These are phyloP conservation scores for Nothobranchius kuhntae DNA, from an alignment of 2,113 vertebrate genomes.

Conservation along the genomic window DNA sequence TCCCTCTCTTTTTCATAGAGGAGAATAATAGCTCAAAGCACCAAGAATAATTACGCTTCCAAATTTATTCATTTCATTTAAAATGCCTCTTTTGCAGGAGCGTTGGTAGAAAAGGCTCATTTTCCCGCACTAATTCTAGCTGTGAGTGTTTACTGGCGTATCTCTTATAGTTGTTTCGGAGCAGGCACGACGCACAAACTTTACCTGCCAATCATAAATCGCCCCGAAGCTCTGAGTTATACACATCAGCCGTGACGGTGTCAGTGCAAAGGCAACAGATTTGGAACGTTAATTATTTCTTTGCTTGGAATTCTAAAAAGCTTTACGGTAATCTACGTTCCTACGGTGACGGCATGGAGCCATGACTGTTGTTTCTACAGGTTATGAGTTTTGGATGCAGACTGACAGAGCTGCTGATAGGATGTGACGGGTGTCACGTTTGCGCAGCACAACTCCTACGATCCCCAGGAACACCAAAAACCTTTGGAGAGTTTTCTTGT, in stretches of 20 bases:
- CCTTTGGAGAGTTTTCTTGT: too few relatives aligned
- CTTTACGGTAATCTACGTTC: too few relatives aligned
- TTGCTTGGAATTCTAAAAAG: not conserved
- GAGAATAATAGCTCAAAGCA: conserved; percentile 78
- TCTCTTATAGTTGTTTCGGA: conserved; percentile 53
- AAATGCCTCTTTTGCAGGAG: conserved; percentile 53
- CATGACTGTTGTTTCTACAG: too few relatives aligned
- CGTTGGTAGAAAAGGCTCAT: conserved; percentile 44
- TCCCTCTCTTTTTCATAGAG: conserved; percentile 50
- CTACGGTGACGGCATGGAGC: too few relatives aligned
- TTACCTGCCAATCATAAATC: conserved; percentile 63
- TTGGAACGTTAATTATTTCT: not conserved
- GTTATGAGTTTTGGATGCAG: too few relatives aligned
- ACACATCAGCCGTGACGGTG: not conserved
- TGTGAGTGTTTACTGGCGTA: conserved; percentile 67
- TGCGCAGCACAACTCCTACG: too few relatives aligned
- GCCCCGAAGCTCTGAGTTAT: conserved; percentile 32
- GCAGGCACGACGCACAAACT: conserved; percentile 37
- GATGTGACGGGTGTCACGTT: too few relatives aligned
- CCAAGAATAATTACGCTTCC: conserved; percentile 74
- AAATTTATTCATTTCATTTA: conserved; percentile 80
- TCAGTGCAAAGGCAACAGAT: too few relatives aligned
- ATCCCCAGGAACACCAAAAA: too few relatives aligned
- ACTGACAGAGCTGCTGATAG: too few relatives aligned
- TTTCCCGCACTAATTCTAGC: conserved; percentile 62